Evolutionary conservation across 2,113 vertebrate species (phyloP), one percentile per base, ranked within the genome.

Genomic region (Oncorhynchus masou): DNA sequence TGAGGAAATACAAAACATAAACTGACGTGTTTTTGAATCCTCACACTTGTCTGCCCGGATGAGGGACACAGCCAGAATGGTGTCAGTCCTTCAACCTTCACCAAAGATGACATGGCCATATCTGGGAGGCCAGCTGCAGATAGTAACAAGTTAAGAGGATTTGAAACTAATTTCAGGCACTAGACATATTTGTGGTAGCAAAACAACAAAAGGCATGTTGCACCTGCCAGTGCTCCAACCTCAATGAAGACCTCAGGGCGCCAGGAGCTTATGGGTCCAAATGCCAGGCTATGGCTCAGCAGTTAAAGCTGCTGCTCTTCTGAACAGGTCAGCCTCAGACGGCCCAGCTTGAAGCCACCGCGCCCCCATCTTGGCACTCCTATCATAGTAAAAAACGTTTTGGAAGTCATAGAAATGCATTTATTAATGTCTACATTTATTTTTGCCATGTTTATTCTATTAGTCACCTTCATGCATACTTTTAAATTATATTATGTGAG

Each of bases 141-240:
- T 54, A 15, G n/a, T 24, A 20, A 66, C 19, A 27, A 5, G 16
- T 45, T 45, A 45, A 9, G 39, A 45, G 39, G 39, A 45, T 11
- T 45, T 11, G 57, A 62, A 34, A 9, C 3, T 12, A 19, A 57
- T 15, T 29, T 7, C 71, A 69, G 54, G 31, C 57, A 34, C 16
- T 5, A 65, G 34, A 20, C 20, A 19, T 39, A 34, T 34, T 34
- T 29, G 16, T 27, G 2, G 64, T 27, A 27, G 64, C 1, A 66
- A 66, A 66, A 66, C 64, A 66, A 34, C 3, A 73, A 34, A 68
- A 19, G 7, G 22, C 5, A 6, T 22, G 19, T 31, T 19, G 51
- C 89, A 94, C 94, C 94, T 86, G 94, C 92, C 59, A 95, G 76
- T 39, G 85, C 80, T 78, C 94, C 94, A 0, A 94, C 93, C 85